A percentile compares a stretch with the other conserved stretches of the same genome.
These are phyloP conservation scores for Hippocampus kuda DNA, from an alignment of 2,797 vertebrate species.

Conservation along the genomic window DNA sequence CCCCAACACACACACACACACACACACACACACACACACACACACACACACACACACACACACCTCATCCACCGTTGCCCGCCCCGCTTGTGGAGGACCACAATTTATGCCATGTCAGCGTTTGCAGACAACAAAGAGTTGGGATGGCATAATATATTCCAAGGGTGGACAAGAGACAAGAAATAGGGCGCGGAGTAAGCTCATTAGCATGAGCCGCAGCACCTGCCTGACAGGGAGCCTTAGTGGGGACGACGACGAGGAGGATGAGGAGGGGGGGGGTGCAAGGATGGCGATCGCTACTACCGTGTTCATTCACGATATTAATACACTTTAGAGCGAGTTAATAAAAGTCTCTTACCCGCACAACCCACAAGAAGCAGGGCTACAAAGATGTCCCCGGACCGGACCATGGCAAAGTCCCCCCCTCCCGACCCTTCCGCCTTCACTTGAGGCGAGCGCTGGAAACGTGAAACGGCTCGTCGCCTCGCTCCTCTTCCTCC, in stretches of 20 bases:
- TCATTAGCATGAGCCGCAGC: slow-evolving; percentile 52
- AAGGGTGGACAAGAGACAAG: neutral
- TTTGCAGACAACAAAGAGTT: neutral
- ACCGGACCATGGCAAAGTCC: slow-evolving; percentile 64
- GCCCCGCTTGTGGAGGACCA: slow-evolving; percentile 1
- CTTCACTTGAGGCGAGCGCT: slow-evolving; percentile 19
- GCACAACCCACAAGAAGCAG: slow-evolving; percentile 59
- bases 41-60: no score
- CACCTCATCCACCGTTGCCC: no score
- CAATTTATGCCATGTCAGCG: slow-evolving; percentile 5
- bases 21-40: no score
- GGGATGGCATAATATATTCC: no score
- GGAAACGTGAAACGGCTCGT: slow-evolving; percentile 30
- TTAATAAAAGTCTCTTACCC: slow-evolving; percentile 45
- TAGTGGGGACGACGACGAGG: slow-evolving; percentile 37
- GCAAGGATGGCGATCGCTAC: slow-evolving; percentile 19
- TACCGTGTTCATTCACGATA: neutral
- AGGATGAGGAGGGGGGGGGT: slow-evolving; percentile 17
- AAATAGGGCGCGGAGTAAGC: slow-evolving; percentile 21
- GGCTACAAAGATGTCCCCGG: slow-evolving; percentile 53
- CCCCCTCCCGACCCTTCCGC: slow-evolving; percentile 22
- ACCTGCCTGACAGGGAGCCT: slow-evolving; percentile 36
- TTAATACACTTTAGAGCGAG: neutral
- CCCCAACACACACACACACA: no score
- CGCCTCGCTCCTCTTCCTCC: slow-evolving; percentile 22